Conservation (phyloP, 2,888 invertebrate species). For the Sphaerophoria rueppellii region DNA sequence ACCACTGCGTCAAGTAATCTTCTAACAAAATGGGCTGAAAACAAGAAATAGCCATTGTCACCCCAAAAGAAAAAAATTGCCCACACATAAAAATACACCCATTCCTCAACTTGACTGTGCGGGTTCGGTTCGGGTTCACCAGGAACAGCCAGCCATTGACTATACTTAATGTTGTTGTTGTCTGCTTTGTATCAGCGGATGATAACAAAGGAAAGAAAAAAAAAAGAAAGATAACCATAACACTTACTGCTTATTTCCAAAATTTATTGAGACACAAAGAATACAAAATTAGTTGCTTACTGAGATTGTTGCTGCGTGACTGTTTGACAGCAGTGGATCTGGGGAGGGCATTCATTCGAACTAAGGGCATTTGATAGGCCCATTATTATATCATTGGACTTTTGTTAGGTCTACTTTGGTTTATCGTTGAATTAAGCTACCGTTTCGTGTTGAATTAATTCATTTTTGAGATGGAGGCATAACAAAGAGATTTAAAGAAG, state of each 20-base stretch:
- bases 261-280: constrained; percentile 36
- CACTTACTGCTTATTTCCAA: constrained; percentile 28
- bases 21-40: neutral
- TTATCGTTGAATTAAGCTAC: neutral
- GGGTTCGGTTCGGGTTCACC: neutral
- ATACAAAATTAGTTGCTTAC: constrained; percentile 24
- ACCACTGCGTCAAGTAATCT: neutral
- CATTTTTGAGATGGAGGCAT: neutral
- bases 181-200: constrained; percentile 28
- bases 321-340: neutral
- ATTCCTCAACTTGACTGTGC: neutral
- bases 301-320: constrained; percentile 2
- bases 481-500: neutral
- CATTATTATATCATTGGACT: constrained; percentile 25
- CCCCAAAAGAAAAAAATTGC: constrained; percentile 24
- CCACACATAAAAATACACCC: neutral
- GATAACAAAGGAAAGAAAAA: constrained; percentile 5
- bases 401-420: neutral
- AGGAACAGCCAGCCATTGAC: neutral
- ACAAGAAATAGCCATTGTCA: neutral
- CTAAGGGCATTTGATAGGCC: constrained; percentile 20
- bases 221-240: constrained; percentile 51
- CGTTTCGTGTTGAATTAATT: neutral
- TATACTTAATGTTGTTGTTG: neutral
- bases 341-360: neutral